phyloP scores from a whole-genome alignment of 2,113 vertebrate species.

The Pimephales promelas region DNA sequence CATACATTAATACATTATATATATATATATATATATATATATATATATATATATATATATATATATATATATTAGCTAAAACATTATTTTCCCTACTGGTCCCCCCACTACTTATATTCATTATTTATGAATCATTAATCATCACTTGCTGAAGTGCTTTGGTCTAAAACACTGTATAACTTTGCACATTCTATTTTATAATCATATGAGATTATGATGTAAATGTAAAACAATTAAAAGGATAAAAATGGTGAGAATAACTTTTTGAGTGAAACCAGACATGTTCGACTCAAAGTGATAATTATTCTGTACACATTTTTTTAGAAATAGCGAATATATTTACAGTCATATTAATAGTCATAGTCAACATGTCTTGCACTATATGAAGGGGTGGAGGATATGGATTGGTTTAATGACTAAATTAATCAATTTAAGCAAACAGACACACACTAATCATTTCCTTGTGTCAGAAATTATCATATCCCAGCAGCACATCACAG shows the following conservation, averaged over 20 bases:
- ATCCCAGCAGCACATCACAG: slow-evolving; percentile 10
- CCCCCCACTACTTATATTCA: no score
- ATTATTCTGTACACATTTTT: not conserved
- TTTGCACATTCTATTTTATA: no score
- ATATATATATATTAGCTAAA: no score
- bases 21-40: no score
- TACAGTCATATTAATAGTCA: not conserved
- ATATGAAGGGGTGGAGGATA: not conserved
- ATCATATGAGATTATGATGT: no score
- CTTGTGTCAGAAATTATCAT: slow-evolving; percentile 4
- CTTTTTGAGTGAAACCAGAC: not conserved
- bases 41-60: no score
- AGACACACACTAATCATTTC: slow-evolving; percentile 3
- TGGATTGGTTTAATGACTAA: slow-evolving; percentile 12
- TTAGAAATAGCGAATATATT: no score
- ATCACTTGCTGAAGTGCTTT: no score
- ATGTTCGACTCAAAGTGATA: not conserved
- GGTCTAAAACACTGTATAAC: no score
- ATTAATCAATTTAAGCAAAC: slow-evolving; percentile 22
- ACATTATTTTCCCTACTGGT: no score
- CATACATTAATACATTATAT: no score
- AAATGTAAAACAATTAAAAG: not conserved
- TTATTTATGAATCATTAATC: no score
- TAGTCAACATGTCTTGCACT: not conserved
- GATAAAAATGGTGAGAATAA: not conserved